phyloP scores from a whole-genome alignment of 2,113 vertebrate genomes.

The Nycticebus coucang region DNA sequence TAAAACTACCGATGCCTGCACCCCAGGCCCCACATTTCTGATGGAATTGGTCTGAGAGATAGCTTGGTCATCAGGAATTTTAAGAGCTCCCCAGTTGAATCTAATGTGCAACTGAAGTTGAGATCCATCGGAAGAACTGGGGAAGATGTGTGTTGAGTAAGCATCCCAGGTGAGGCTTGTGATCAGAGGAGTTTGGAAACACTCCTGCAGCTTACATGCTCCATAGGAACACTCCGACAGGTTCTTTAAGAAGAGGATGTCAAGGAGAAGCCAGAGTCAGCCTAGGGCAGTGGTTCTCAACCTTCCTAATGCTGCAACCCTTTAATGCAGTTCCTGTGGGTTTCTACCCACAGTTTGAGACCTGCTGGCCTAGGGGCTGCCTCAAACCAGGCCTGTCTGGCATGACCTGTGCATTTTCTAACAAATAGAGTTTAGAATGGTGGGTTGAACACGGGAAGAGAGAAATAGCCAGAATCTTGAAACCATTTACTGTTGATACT shows the following conservation, averaged over 20 bases:
- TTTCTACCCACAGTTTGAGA: too few relatives aligned
- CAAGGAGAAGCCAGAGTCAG: not conserved
- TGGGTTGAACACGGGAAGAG: not conserved
- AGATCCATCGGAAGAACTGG: not conserved
- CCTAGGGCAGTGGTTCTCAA: not conserved
- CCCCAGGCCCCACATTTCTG: not conserved
- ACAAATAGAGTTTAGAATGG: not conserved
- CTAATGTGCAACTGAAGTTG: not conserved
- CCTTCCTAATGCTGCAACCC: too few relatives aligned
- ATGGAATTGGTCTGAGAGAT: conserved; percentile 41
- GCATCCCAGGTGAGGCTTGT: not conserved
- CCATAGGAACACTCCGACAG: not conserved
- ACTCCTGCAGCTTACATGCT: not conserved
- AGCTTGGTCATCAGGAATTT: conserved; percentile 62
- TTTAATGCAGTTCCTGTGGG: too few relatives aligned
- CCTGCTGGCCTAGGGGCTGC: not conserved
- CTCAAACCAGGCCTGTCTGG: not conserved
- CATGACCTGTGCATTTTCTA: not conserved
- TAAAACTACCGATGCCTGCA: conserved; percentile 39
- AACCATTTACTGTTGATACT: not conserved
- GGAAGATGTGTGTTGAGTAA: not conserved
- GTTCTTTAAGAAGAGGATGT: not conserved
- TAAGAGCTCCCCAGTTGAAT: conserved; percentile 59
- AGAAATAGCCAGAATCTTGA: not conserved
- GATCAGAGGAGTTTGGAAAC: not conserved